Evolutionary conservation across 2,797 vertebrate genomes (phyloP), one percentile per base, ranked within the genome.

Genomic region (Danio tinwini): DNA sequence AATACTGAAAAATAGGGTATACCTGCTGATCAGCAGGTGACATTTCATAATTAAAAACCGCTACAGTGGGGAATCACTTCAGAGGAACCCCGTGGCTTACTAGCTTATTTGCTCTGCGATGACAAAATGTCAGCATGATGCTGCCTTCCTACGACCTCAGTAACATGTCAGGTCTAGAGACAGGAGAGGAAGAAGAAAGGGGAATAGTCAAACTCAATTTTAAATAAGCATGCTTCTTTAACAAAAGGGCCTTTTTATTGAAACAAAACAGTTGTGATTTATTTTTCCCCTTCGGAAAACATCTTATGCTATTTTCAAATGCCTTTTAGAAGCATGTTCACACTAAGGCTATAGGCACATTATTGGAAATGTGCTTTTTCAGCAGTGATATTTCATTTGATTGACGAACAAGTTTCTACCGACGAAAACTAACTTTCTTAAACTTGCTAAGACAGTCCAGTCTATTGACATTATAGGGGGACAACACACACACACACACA

Each of bases 11-110:
- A 84, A 74, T 78, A 49, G 69, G 71, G 86, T 83, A 47, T 53
- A 70, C 82, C 88, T 89, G 89, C 88, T 89, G 87, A 88, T 88
- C 14, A 86, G 85, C 80, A 64, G 76, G 61, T 86, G 87, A 82
- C 89, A 87, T 88, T 89, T 91, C 86, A 87, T 90, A 91, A 92
- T 92, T 91, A 91, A 90, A 91, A 89, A 89, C 86, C 81, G 79
- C 88, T 88, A 92, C 85, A 86, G 85, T 85, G 86, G 86, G 89
- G 88, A 89, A 90, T 87, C 74, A 78, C 84, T 83, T 73, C 83
- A 83, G 82, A 81, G 53, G 82, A 82, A 83, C 82, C 86, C 85
- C 78, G 81, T 78, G 88, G 62, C 68, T 50, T 67, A 44, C 17
- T 47, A 40, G 45, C 13, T 78, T 82, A 81, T 58, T 78, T 78